Base-by-base conservation (phyloP, 92 coral and sea anemone species). In the Zoanthus sansibaricus region DNA sequence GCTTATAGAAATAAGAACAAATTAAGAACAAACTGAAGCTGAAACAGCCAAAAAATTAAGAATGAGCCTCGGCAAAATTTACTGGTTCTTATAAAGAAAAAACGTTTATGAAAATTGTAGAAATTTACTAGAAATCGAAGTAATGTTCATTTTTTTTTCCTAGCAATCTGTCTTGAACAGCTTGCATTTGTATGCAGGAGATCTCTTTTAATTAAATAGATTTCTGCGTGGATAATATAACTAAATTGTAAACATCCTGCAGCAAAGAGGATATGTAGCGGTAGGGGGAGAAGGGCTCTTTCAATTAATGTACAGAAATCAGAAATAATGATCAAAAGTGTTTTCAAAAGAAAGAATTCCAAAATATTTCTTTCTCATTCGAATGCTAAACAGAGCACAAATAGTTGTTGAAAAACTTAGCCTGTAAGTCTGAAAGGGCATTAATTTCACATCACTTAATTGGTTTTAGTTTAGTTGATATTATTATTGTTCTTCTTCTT, bases 231-330 rank as follows among this genome's bases (percentile, higher is more conserved):
- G 75, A 47, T 80, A 66, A 62, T 62, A 62, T 62, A 62, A 64
- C 75, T 14, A 9, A 13, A 37, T 80, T 80, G 13, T 45, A 80
- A 80, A 80, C 85, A 66, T 80, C 85, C 62, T 80, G 25, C 25
- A 14, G 51, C 25, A 42, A 51, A 15, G 44, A 80, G 58, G 85
- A 68, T 44, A 15, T 64, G 7, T 47, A 80, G 21, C 85, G 66
- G 85, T 54, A 20, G 85, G 75, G 58, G 52, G n/a, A 20, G 55
- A 62, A 20, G 54, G 13, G n/a, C 72, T 59, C 46, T 61, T 64
- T 48, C 64, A 30, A 51, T 17, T 0, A 18, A 7, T 51, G 42
- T 76, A 17, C 45, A 11, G 66, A 76, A 51, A 76, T 59, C 25
- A 21, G 37, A 45, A 32, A 37, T 48, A 13, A 20, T 17, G 62